These are phyloP conservation scores for Australoheros facetus DNA, from an alignment of 2,797 vertebrate species.

Conservation along the genomic window DNA sequence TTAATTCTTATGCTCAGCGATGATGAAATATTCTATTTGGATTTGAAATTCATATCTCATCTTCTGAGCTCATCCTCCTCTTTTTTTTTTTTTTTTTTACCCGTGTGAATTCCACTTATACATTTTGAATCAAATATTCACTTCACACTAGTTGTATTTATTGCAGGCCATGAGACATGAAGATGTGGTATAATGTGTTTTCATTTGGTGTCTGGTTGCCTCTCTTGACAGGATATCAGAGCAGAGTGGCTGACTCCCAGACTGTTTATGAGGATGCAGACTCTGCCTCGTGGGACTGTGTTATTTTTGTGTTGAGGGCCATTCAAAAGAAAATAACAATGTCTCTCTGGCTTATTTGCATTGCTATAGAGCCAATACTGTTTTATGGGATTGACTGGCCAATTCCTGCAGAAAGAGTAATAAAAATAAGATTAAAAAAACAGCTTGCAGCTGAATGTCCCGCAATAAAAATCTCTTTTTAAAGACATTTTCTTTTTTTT, in stretches of 20 bases:
- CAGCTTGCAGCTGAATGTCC: conserved; percentile 29
- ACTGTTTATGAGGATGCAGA: conserved; percentile 53
- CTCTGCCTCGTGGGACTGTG: conserved; percentile 35
- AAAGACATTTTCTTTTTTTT: not conserved
- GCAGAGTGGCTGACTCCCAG: conserved; percentile 41
- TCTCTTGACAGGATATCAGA: conserved; percentile 59
- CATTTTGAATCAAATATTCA: conserved; percentile 53
- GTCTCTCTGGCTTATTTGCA: conserved; percentile 49
- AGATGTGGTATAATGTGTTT: conserved; percentile 67
- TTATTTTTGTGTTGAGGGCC: conserved; percentile 55
- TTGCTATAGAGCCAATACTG: conserved; percentile 23
- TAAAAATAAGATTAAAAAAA: conserved; percentile 32
- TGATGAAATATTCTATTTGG: conserved; percentile 73
- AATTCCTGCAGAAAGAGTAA: conserved; percentile 28
- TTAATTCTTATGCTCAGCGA: conserved; percentile 59
- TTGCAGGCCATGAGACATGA: conserved; percentile 57
- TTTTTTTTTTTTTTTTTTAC: not conserved
- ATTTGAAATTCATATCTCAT: conserved; percentile 72
- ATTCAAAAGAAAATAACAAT: conserved; percentile 46
- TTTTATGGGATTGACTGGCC: conserved; percentile 41
- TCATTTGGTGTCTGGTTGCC: conserved; percentile 49
- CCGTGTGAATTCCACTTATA: conserved; percentile 49
- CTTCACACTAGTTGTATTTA: conserved; percentile 40
- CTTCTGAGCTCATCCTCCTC: conserved; percentile 38
- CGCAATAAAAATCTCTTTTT: not conserved